Conservation (phyloP, 2,888 invertebrate species). For the Strigamia maritima region DNA sequence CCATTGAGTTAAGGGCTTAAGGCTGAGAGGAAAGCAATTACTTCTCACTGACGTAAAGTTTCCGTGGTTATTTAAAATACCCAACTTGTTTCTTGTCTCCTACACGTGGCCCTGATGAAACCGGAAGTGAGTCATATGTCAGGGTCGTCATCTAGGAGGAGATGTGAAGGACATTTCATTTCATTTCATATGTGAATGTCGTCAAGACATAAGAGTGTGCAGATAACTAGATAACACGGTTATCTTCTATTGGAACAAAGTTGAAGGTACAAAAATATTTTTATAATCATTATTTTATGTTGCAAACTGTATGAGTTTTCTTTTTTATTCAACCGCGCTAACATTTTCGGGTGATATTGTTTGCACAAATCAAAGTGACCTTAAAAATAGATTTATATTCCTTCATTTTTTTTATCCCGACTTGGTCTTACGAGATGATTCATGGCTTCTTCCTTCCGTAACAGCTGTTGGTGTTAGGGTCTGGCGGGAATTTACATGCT, state of each 20-base stretch:
- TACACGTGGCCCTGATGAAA: not conserved
- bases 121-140: not conserved
- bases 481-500: not conserved
- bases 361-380: not conserved
- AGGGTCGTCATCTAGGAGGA: not conserved
- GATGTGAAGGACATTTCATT: not conserved
- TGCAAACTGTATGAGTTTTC: not conserved
- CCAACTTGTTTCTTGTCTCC: not conserved
- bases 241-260: not conserved
- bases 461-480: not conserved
- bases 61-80: not conserved
- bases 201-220: not conserved
- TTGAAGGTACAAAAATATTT: not conserved
- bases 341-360: not conserved
- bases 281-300: not conserved
- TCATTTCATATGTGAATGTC: not conserved
- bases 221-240: not conserved
- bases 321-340: not conserved
- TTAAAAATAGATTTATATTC: not conserved
- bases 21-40: not conserved
- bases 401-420: not conserved
- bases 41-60: not conserved
- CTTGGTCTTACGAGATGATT: not conserved
- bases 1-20: not conserved
- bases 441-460: not conserved